A percentile compares a stretch with the other conserved stretches of the same genome.
phyloP scores from a whole-genome alignment of 37 sponge, comb jelly and placozoan species.

The Hexactinellida sp. region DNA sequence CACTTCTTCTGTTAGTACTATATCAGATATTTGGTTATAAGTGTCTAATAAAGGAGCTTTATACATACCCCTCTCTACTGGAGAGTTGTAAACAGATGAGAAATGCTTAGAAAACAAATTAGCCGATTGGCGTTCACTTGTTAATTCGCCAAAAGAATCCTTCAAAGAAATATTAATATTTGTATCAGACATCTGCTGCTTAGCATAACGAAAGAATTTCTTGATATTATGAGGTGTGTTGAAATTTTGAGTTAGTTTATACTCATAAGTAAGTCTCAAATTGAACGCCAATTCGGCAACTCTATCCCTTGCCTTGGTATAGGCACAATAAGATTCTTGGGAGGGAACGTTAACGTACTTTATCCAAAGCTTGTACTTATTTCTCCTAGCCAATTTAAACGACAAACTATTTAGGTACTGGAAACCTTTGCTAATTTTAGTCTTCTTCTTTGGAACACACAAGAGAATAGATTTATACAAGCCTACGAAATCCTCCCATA shows the following conservation, averaged over 20 bases:
- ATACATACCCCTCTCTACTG: neutral
- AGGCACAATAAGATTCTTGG: neutral
- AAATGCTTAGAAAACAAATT: neutral
- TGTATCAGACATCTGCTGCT: neutral
- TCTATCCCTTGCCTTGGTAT: neutral
- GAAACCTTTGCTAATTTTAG: neutral
- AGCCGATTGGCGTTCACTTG: neutral
- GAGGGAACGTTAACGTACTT: neutral
- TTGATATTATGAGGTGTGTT: neutral
- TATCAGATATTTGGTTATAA: neutral
- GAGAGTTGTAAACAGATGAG: neutral
- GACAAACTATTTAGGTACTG: neutral
- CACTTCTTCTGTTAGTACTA: neutral
- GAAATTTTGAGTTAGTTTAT: neutral
- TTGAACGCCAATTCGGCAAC: neutral
- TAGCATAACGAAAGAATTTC: neutral
- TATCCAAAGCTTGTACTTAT: too few species aligned
- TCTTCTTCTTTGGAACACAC: neutral
- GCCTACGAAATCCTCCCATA: neutral
- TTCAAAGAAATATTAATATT: neutral
- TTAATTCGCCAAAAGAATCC: neutral
- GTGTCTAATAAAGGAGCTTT: neutral
- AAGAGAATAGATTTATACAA: neutral
- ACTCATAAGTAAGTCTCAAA: neutral
- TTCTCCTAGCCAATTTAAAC: neutral